Evolutionary conservation across 2,797 vertebrate genomes (phyloP), one percentile per base, ranked within the genome.

Genomic region (Acanthurus lineatus): DNA sequence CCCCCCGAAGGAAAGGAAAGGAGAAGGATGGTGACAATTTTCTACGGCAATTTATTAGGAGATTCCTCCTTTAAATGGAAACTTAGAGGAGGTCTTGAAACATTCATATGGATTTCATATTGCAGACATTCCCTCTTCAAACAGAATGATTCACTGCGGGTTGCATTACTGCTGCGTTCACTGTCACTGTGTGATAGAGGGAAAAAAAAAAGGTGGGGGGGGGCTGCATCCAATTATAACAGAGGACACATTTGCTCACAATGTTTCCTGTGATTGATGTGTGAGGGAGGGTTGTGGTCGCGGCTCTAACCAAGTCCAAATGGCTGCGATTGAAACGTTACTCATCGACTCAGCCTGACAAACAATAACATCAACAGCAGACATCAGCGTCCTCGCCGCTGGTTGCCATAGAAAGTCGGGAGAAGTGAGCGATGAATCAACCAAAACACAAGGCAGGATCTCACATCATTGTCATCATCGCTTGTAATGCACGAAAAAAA

Each of bases 41-140:
- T 83, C 86, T 77, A 44, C 56, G 61, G 76, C 69, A 77, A 72
- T 88, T 87, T 87, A 91, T 77, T 70, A 63, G 64, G 84, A 80
- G 75, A 83, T 69, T 81, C 28, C 25, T 75, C 80, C 32, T 76
- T 40, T 16, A 16, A 82, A 79, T 81, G 88, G 89, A 89, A 93
- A 93, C 88, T 90, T 89, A 83, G 88, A 89, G 80, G 76, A 86
- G 84, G 78, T 86, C 82, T 89, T 89, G 73, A 83, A 91, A 88
- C 86, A 81, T 92, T 87, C 89, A 93, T 93, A 87, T 93, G 92
- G 92, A 91, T 92, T 91, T 90, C 82, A 90, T 93, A 91, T 88
- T 79, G 59, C 81, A 89, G 88, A 86, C 81, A 54, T 83, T 88
- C 86, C 80, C 71, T 78, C 89, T 92, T 93, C 91, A 93, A 92